Evolutionary conservation across 2,113 vertebrate species (phyloP).

Genomic region (Deroptyus accipitrinus): DNA sequence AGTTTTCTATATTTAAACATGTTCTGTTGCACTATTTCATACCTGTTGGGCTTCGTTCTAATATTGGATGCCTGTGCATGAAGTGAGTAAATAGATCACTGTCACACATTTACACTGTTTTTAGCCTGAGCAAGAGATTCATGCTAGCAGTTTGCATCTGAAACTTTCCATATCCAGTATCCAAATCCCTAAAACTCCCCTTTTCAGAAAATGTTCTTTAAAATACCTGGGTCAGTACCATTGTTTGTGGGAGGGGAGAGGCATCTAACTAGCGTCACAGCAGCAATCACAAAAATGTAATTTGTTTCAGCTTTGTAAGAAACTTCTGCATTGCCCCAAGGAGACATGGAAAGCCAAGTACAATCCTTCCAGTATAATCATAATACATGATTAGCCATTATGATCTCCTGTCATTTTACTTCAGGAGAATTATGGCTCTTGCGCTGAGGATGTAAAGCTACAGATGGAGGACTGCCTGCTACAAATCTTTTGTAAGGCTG

Average conservation of each 20-base stretch:
- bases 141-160: background rate
- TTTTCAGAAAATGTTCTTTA: background rate
- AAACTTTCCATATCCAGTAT: background rate
- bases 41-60: background rate
- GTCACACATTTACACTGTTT: background rate
- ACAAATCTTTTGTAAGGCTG: constrained; percentile 74
- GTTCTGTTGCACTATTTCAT: background rate
- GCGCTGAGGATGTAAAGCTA: constrained; percentile 60
- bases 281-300: background rate
- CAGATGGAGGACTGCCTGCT: constrained; percentile 66
- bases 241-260: background rate
- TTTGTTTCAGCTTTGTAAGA: constrained; percentile 21
- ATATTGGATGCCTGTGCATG: background rate
- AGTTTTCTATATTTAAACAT: background rate
- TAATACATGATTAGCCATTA: constrained; percentile 72
- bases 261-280: background rate
- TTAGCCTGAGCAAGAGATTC: background rate
- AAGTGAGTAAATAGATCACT: background rate
- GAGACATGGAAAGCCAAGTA: constrained; percentile 39
- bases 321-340: constrained; percentile 47
- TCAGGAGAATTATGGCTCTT: constrained; percentile 62
- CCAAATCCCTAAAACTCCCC: background rate
- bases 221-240: background rate
- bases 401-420: constrained; percentile 69
- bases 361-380: constrained; percentile 61